phyloP scores from a whole-genome alignment of 2,113 vertebrate genomes.

The Stomatorhinus ivindoensis region DNA sequence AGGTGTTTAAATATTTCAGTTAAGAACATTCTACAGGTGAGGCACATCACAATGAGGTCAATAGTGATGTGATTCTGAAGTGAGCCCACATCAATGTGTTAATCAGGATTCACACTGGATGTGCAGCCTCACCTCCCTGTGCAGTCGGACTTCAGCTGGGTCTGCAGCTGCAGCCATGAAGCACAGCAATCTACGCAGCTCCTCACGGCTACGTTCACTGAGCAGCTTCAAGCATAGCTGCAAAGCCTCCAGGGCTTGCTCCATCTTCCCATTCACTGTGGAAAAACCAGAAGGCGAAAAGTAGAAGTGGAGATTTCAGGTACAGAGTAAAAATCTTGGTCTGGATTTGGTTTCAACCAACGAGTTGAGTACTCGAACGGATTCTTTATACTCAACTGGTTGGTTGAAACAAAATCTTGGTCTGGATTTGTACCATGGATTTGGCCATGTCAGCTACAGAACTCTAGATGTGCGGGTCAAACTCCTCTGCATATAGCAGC shows the following conservation, averaged over 20 bases:
- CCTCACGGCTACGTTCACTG: conserved; percentile 77
- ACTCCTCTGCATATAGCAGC: neutral
- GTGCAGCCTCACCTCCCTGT: conserved; percentile 72
- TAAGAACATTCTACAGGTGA: neutral
- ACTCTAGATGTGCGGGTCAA: neutral
- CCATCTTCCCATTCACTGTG: conserved; percentile 86
- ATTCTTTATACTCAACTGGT: too few relatives aligned
- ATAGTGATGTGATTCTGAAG: neutral
- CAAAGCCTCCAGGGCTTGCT: conserved; percentile 79
- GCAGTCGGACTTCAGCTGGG: conserved; percentile 73
- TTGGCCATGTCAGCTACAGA: neutral
- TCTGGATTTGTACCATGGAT: too few relatives aligned
- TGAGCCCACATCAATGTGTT: neutral
- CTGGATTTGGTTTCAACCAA: too few relatives aligned
- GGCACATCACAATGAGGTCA: neutral
- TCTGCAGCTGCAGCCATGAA: conserved; percentile 85
- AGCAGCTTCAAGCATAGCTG: conserved; percentile 90
- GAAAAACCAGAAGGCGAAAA: neutral
- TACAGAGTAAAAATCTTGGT: too few relatives aligned
- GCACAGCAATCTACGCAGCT: conserved; percentile 81
- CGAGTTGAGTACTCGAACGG: too few relatives aligned
- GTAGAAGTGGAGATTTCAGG: neutral
- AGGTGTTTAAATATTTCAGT: neutral
- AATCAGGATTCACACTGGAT: neutral
- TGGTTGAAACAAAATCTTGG: too few relatives aligned